Evolutionary conservation across 2,113 vertebrate genomes (phyloP).

Genomic region (Dermatemys mawii): DNA sequence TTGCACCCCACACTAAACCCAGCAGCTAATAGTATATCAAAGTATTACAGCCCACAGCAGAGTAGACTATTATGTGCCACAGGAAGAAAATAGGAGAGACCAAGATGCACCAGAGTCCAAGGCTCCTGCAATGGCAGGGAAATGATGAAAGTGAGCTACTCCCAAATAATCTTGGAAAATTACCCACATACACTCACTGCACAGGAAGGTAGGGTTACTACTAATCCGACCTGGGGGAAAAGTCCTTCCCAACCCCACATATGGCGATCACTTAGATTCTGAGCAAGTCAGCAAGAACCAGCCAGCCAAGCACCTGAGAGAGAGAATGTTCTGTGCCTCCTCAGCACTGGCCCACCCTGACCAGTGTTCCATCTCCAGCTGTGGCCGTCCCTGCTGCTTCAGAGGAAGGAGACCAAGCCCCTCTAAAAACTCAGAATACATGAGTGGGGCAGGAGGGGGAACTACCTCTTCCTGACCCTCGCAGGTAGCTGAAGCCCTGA

Average conservation of each 20-base stretch:
- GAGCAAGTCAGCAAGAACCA: background rate
- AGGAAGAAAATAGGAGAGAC: background rate
- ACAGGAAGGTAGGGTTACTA: background rate
- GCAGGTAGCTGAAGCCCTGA: background rate
- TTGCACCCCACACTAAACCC: background rate
- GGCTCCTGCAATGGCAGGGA: background rate
- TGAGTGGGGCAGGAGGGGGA: background rate
- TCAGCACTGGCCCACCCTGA: background rate
- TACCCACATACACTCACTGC: background rate
- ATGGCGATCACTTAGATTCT: background rate
- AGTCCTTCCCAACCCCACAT: background rate
- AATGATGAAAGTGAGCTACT: background rate
- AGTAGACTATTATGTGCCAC: background rate
- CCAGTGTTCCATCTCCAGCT: background rate
- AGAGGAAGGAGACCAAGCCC: background rate
- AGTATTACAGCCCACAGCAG: background rate
- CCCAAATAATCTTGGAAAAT: background rate
- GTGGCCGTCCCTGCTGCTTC: background rate
- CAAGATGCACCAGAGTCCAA: background rate
- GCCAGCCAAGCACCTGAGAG: background rate
- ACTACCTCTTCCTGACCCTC: background rate
- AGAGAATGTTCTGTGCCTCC: background rate
- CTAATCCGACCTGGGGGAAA: background rate
- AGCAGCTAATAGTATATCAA: background rate
- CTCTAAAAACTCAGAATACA: background rate